A percentile compares a stretch with the other conserved stretches of the same genome.
These are phyloP conservation scores for Arion vulgaris DNA, from an alignment of 1,140 invertebrate species.

Conservation along the genomic window DNA sequence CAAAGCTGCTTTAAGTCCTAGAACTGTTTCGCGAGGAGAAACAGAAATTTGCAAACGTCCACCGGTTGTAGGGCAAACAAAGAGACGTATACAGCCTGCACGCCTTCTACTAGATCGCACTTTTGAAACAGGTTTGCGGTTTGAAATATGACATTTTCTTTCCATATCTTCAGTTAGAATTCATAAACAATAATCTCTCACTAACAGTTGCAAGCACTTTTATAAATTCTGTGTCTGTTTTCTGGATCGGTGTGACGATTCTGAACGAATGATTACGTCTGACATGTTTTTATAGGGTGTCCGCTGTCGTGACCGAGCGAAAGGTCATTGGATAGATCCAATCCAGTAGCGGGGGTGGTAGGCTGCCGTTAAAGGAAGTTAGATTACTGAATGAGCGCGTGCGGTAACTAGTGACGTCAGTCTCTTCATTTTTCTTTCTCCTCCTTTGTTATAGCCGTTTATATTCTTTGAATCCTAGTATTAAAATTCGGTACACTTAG, in stretches of 20 bases:
- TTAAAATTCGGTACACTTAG: too few species aligned
- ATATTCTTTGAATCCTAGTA: too few species aligned
- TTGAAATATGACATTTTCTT: constrained; percentile 31
- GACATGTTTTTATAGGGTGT: neutral
- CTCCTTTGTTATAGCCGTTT: neutral
- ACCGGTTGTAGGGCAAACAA: constrained; percentile 84
- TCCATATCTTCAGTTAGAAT: constrained; percentile 12
- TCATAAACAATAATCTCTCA: neutral
- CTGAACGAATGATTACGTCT: neutral
- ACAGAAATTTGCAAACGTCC: constrained; percentile 89
- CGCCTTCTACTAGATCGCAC: constrained; percentile 1
- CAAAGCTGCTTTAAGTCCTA: constrained; percentile 90
- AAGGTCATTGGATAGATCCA: neutral
- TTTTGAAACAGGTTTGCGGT: neutral
- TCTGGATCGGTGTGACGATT: neutral
- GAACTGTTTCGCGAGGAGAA: constrained; percentile 84
- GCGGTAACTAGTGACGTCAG: neutral
- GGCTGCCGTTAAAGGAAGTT: neutral
- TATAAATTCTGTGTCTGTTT: neutral
- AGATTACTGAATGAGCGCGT: constrained; percentile 3
- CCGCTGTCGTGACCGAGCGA: neutral
- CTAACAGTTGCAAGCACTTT: too few species aligned
- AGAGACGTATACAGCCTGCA: constrained; percentile 35
- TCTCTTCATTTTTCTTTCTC: neutral
- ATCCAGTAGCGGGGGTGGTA: neutral